Conservation (phyloP, 1,140 invertebrate species). For the Drosophila ogumai region DNA sequence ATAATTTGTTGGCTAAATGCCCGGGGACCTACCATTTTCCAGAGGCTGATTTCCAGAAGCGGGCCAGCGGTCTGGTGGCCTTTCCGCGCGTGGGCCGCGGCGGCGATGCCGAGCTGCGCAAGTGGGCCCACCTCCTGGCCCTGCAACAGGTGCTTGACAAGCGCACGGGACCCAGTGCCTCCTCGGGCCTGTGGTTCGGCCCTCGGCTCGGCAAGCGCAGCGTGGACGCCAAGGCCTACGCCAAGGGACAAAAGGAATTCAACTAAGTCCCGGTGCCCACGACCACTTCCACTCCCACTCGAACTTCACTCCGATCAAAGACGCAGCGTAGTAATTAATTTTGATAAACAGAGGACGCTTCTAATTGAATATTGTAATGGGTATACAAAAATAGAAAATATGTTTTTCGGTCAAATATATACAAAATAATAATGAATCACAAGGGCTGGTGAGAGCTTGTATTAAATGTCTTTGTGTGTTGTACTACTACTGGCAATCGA, state of each 20-base stretch:
- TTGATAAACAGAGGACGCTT: conserved; percentile 48
- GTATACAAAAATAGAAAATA: conserved; percentile 43
- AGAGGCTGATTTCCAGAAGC: conserved; percentile 76
- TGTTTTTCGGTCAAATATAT: conserved; percentile 47
- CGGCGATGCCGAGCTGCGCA: conserved; percentile 75
- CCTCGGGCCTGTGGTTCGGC: conserved; percentile 87
- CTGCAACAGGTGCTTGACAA: conserved; percentile 79
- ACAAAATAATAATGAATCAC: conserved; percentile 24
- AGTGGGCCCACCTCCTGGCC: conserved; percentile 77
- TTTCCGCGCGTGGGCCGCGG: conserved; percentile 86
- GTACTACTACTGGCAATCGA: conserved; percentile 43
- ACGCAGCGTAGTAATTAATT: conserved; percentile 15
- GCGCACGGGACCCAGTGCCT: conserved; percentile 79
- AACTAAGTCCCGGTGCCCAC: conserved; percentile 35
- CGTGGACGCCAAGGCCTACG: conserved; percentile 55
- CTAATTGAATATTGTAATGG: conserved; percentile 54
- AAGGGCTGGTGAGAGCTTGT: conserved; percentile 77
- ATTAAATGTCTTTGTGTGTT: conserved; percentile 42
- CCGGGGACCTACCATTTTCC: conserved; percentile 9
- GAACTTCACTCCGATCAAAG: conserved; percentile 3
- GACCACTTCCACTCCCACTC: not conserved
- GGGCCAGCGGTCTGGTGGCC: conserved; percentile 85
- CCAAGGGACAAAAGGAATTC: conserved; percentile 70
- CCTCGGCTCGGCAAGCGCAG: conserved; percentile 86
- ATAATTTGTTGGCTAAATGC: conserved; percentile 21